Percentiles rank a stretch among this genome's conserved stretches.
Conservation (phyloP, 2,113 vertebrate genomes). For the Mormyrus iriodes region DNA sequence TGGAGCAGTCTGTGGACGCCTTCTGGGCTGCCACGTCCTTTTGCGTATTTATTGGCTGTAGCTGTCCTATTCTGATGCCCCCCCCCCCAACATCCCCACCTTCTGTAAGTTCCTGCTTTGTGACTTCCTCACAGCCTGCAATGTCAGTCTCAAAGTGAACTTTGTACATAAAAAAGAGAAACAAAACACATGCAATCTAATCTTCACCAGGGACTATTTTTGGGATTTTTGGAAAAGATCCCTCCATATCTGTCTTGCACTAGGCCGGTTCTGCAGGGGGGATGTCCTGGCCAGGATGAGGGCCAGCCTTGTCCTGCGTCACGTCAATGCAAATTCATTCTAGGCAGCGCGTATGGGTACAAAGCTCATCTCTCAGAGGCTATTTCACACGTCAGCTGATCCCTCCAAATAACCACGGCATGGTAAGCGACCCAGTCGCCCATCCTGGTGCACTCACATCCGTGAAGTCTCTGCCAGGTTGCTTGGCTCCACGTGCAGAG, state of each 20-base stretch:
- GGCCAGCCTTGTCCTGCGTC: background rate
- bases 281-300: background rate
- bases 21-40: background rate
- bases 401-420: background rate
- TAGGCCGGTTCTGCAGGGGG: background rate
- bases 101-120: slow-evolving; percentile 30
- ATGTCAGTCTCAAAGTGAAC: background rate
- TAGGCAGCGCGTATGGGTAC: background rate
- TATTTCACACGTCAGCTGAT: background rate
- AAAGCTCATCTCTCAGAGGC: background rate
- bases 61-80: background rate
- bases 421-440: background rate
- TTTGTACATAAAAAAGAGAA: background rate
- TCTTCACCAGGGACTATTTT: background rate
- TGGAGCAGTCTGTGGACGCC: background rate
- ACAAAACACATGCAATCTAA: background rate
- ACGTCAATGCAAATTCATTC: background rate
- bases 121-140: slow-evolving; percentile 32
- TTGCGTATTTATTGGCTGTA: background rate
- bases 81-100: background rate
- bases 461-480: background rate
- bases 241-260: background rate
- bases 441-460: background rate
- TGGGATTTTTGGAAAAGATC: background rate
- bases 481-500: background rate